Conservation (phyloP, 2,888 invertebrate genomes). For the Sphaerophoria taeniata region DNA sequence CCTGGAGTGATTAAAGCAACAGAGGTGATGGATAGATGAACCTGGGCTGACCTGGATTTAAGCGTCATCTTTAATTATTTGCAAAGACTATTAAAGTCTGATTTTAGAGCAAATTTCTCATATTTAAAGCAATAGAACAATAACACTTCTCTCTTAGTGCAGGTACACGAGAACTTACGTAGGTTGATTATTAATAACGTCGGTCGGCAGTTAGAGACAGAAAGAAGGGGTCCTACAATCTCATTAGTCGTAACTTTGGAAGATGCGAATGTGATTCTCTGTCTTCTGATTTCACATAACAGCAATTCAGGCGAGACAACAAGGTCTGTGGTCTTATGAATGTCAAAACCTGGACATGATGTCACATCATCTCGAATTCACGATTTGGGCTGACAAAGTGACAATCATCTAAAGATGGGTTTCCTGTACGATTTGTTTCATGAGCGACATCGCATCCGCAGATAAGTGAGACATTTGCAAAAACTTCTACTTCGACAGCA, state of each 20-base stretch:
- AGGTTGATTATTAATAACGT: conserved; percentile 70
- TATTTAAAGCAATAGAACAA: no score
- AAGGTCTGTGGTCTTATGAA: conserved; percentile 47
- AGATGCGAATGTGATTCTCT: conserved; percentile 31
- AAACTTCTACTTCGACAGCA: conserved; percentile 64
- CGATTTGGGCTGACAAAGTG: conserved; percentile 11
- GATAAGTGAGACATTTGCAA: conserved; percentile 73
- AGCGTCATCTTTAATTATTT: no score
- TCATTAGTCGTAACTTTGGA: conserved; percentile 64
- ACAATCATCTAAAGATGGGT: no score
- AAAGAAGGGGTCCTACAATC: conserved; percentile 67
- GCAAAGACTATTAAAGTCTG: no score
- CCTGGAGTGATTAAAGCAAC: no score
- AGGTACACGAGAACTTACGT: conserved; percentile 63
- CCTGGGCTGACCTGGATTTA: no score
- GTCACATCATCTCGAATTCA: conserved; percentile 54
- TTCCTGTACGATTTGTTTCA: conserved; percentile 57
- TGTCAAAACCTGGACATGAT: conserved; percentile 63
- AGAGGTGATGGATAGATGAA: no score
- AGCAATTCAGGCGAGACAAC: conserved; percentile 16
- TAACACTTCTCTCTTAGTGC: no score
- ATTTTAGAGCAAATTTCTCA: no score
- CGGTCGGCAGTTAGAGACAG: conserved; percentile 17
- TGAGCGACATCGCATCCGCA: conserved; percentile 66
- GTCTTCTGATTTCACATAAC: conserved; percentile 42